A percentile compares a stretch with the other conserved stretches of the same genome.
phyloP scores from a whole-genome alignment of 2,888 invertebrate species.

The Amblyteles armatorius region DNA sequence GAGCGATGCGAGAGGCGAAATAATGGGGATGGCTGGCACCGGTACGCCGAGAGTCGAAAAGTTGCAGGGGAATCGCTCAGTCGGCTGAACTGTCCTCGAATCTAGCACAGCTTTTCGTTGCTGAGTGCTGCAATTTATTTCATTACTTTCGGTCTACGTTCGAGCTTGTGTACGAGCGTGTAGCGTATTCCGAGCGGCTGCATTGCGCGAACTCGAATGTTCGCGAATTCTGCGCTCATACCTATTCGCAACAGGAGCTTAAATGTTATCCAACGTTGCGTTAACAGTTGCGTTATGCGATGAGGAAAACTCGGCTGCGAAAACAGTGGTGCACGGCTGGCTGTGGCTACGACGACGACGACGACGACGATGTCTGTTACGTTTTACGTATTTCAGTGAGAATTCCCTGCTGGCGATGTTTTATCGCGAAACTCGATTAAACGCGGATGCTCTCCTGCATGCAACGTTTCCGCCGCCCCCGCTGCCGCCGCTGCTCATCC shows the following conservation, averaged over 20 bases:
- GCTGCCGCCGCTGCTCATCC: neutral
- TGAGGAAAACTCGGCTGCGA: constrained; percentile 53
- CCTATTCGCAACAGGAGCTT: constrained; percentile 39
- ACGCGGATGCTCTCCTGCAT: constrained; percentile 53
- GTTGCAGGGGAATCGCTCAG: constrained; percentile 20
- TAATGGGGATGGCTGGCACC: constrained; percentile 12
- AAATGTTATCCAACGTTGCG: constrained; percentile 65
- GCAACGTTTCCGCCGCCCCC: neutral
- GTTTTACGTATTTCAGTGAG: constrained; percentile 57
- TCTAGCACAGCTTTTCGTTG: constrained; percentile 59
- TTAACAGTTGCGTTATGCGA: constrained; percentile 62
- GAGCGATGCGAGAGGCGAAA: constrained; percentile 18
- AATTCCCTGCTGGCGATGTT: constrained; percentile 65
- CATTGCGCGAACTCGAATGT: constrained; percentile 32
- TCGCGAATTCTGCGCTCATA: constrained; percentile 10
- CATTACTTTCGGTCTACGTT: constrained; percentile 73
- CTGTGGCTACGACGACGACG: constrained; percentile 2
- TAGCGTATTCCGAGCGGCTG: constrained; percentile 16
- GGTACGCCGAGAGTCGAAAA: constrained; percentile 8
- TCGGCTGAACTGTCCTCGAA: constrained; percentile 28
- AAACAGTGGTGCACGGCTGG: constrained; percentile 46
- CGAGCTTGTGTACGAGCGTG: constrained; percentile 22
- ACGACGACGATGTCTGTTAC: constrained; percentile 38
- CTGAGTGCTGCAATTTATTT: constrained; percentile 80
- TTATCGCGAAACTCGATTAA: constrained; percentile 69